phyloP scores from a whole-genome alignment of 2,888 invertebrate species.

The Thecocarcelia acutangulata region DNA sequence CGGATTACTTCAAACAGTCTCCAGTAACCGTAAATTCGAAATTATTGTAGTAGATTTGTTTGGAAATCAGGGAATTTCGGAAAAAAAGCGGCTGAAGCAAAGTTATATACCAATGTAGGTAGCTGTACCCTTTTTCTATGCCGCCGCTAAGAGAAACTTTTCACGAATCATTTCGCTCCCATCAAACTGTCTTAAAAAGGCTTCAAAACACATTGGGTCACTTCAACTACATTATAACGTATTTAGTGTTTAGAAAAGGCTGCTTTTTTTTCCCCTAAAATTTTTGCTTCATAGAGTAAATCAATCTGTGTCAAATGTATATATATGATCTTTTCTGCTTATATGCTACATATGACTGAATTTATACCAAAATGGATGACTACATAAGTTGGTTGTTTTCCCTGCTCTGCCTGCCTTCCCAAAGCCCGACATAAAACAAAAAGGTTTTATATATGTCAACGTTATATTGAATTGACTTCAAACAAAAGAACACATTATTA shows the following conservation, averaged over 20 bases:
- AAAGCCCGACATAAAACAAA: constrained; percentile 34
- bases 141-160: no score
- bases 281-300: constrained; percentile 45
- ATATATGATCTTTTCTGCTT: constrained; percentile 59
- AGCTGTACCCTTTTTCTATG: no score
- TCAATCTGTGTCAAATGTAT: constrained; percentile 68
- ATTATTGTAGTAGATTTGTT: no score
- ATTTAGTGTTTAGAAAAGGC: constrained; percentile 10
- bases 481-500: constrained; percentile 53
- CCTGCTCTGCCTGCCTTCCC: constrained; percentile 12
- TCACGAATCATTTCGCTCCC: no score
- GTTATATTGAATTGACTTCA: constrained; percentile 60
- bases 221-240: background rate
- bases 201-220: constrained; percentile 32
- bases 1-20: no score
- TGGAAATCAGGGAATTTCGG: no score
- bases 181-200: constrained; percentile 3
- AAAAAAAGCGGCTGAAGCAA: no score
- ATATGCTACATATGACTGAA: constrained; percentile 45
- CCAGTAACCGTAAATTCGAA: no score
- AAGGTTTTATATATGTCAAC: constrained; percentile 63
- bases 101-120: no score
- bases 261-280: background rate
- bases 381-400: constrained; percentile 18
- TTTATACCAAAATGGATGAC: constrained; percentile 28